Conservation (phyloP, 2,888 invertebrate genomes). For the Eretmocerus hayati region DNA sequence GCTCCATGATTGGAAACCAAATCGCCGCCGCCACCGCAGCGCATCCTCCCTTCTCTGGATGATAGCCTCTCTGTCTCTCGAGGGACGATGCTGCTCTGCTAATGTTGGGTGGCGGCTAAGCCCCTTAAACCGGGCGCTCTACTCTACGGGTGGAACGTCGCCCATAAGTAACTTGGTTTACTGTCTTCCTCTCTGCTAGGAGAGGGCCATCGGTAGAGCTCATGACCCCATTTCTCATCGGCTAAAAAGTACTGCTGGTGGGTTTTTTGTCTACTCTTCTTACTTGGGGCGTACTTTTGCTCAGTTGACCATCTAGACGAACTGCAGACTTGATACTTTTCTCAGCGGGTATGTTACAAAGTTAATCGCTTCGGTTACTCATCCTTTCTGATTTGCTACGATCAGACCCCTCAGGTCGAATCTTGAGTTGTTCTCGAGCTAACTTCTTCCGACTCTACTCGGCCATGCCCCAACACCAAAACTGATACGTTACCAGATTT, state of each 20-base stretch:
- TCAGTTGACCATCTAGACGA: too few species aligned
- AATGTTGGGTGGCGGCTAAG: conserved; percentile 45
- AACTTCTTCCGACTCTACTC: too few species aligned
- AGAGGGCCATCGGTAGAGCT: conserved; percentile 22
- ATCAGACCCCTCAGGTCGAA: too few species aligned
- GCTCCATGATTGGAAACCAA: conserved; percentile 49
- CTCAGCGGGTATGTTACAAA: too few species aligned
- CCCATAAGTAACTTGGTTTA: conserved; percentile 47
- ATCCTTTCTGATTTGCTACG: too few species aligned
- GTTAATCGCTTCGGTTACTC: too few species aligned
- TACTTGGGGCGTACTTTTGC: conserved; percentile 25
- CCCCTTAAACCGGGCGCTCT: conserved; percentile 39
- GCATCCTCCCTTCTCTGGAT: not conserved
- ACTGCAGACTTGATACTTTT: too few species aligned
- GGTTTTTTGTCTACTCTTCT: conserved; percentile 20
- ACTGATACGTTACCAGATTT: too few species aligned
- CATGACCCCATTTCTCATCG: conserved; percentile 45
- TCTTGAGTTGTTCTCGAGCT: too few species aligned
- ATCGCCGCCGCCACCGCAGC: conserved; percentile 40
- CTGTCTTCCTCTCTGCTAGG: too few species aligned
- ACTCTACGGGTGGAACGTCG: conserved; percentile 43
- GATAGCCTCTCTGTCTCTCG: conserved; percentile 20
- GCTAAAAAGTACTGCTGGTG: conserved; percentile 39
- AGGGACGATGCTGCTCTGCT: conserved; percentile 41
- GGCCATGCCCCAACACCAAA: too few species aligned